Base-by-base conservation (phyloP, 2,113 vertebrate species). In the Micronisus gabar region DNA sequence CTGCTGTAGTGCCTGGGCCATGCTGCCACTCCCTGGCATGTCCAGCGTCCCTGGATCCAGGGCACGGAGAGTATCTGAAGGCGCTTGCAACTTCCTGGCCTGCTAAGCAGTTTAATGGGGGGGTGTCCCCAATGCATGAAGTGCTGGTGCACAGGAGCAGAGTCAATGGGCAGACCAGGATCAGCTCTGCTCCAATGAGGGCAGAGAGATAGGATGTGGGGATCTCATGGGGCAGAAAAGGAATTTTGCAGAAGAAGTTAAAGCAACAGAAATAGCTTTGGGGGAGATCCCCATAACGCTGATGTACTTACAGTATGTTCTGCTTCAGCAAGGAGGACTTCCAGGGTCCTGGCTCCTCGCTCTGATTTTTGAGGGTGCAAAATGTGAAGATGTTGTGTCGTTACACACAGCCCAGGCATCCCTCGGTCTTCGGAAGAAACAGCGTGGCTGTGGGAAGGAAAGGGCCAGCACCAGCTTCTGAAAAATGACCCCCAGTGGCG, bases 361-460 rank as follows among this genome's bases (percentile, higher is more conserved):
- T 52, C n/a, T 1, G 2, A 7, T 30, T 27, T 38, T 67, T 45
- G 48, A 34, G 41, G 36, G 30, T 38, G 48, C n/a, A 10, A n/a
- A 27, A 15, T 4, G 16, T 25, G 61, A 25, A 65, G 40, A 7
- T 34, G 18, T 13, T 29, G 5, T 18, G 2, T 27, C 0, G 1
- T 45, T 8, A 25, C 59, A 40, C n/a, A 13, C 3, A 53, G 22
- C 25, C 45, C 86, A 3, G 4, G 15, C 21, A 19, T 15, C 17
- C 10, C 50, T 4, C 29, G 0, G 0, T 2, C 12, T 18, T 9
- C 32, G 72, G 47, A 62, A 41, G 61, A 41, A 25, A 27, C 15
- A 38, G 36, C 3, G 0, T 0, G 43, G 43, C 53, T 2, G 4
- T 8, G 10, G 40, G 48, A 34, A 26, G 45, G 43, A 78, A 2